These are phyloP conservation scores for Phalacrocorax pelagicus DNA, from an alignment of 2,113 vertebrate genomes.

Conservation along the genomic window DNA sequence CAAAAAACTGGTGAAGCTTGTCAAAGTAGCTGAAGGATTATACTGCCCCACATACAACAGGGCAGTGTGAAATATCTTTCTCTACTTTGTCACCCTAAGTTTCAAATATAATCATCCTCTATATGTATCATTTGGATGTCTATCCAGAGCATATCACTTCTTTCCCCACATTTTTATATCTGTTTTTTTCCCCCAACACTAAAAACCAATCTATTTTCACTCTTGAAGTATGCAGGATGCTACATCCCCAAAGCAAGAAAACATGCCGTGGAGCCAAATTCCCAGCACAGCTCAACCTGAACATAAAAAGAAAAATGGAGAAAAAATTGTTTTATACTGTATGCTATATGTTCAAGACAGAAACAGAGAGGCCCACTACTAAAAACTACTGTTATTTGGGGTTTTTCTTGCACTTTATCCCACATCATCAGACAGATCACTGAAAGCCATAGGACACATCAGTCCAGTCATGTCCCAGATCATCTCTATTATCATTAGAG, in stretches of 20 bases:
- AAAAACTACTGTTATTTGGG: not conserved
- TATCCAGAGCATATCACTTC: not conserved
- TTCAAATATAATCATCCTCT: conserved; percentile 26
- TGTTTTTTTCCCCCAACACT: conserved; percentile 31
- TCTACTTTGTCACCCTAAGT: conserved; percentile 41
- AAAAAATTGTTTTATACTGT: not conserved
- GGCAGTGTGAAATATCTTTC: conserved; percentile 64
- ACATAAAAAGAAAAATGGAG: not conserved
- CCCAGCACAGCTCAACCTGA: not conserved
- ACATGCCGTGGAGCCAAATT: not conserved
- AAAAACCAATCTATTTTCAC: conserved; percentile 42
- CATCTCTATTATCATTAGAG: not conserved
- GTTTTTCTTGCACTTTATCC: not conserved
- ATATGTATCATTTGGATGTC: not conserved
- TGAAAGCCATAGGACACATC: not conserved
- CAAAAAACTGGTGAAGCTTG: conserved; percentile 33
- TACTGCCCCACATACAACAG: conserved; percentile 46
- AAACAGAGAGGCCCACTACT: not conserved
- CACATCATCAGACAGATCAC: not conserved
- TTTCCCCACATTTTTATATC: conserved; percentile 36
- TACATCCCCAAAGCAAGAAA: conserved; percentile 51
- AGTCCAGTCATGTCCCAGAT: not conserved
- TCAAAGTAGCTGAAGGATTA: conserved; percentile 64
- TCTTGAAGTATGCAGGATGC: not conserved
- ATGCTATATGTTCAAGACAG: not conserved